Evolutionary conservation across 2,113 vertebrate genomes (phyloP), one percentile per base, ranked within the genome.

Genomic region (Carassius auratus): DNA sequence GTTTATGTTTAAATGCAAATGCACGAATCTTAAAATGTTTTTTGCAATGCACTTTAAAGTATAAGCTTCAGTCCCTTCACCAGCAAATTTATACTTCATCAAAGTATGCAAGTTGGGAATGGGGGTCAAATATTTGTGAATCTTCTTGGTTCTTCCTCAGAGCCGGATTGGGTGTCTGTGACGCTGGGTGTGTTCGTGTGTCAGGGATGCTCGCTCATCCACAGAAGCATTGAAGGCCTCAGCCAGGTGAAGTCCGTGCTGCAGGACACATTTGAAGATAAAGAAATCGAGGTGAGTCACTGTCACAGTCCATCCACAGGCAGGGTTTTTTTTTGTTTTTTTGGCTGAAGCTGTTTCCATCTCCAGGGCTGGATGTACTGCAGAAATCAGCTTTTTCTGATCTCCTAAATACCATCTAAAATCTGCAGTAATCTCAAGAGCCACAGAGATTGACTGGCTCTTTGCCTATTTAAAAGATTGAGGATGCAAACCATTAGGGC

Each of bases 141-240:
- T 21, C 1, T 62, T 73, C 45, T 42, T 30, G 59, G 30, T 26
- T 57, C 55, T 86, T 36, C 88, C 50, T 84, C 62, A 61, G 62
- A 80, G 88, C 96, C 97, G 0, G 97, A 99, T 90, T 99, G 98
- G 98, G 97, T 97, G 0, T 73, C 33, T 1, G 69, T 42, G 36
- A 21, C 95, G 81, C 88, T 99, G 3, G 98, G 98, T 8, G 96
- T 99, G 87, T 98, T 98, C 90, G 94, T 99, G 90, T 99, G 98
- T 90, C 92, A 98, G 93, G 97, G 93, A 75, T 99, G 98, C 89
- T 99, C 98, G 0, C 96, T 97, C 66, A 96, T 98, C 88, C 98
- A 99, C 88, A 96, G 97, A 50, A 96, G 91, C 86, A 97, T 98
- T 55, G 96, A 97, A 5, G 96, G 97, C 84, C 95, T 98, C 95